Percentiles rank a stretch among this genome's conserved stretches.
Evolutionary conservation across 2,888 invertebrate species (phyloP).

Genomic region (Tiliacea aurago): DNA sequence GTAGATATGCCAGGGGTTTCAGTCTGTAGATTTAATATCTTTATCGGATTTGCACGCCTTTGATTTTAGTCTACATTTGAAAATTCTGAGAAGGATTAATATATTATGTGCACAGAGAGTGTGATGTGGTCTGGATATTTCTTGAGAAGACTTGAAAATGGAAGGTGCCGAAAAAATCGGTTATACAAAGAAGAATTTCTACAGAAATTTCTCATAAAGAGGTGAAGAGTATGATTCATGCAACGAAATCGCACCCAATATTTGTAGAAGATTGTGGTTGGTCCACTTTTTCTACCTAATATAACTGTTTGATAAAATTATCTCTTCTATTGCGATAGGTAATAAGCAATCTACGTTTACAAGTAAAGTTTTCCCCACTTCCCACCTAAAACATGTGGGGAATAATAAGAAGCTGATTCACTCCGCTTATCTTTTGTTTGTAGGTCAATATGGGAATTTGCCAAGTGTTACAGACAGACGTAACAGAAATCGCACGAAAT

Average conservation of each 20-base stretch:
- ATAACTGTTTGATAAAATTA: no score
- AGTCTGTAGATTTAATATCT: constrained; percentile 33
- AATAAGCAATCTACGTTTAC: neutral
- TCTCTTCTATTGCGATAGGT: neutral
- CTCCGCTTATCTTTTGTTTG: constrained; percentile 60
- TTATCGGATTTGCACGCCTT: constrained; percentile 29
- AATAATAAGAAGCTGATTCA: constrained; percentile 62
- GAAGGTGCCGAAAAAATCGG: neutral
- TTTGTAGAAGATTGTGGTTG: neutral
- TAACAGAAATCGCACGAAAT: constrained; percentile 37
- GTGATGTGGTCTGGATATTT: constrained; percentile 1
- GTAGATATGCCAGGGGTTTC: constrained; percentile 45
- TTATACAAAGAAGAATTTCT: neutral
- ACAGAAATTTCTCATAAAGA: neutral
- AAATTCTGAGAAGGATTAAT: constrained; percentile 12
- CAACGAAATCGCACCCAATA: neutral
- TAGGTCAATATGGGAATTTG: constrained; percentile 64
- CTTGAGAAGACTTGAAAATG: neutral
- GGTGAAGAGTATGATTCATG: neutral
- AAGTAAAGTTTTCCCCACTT: constrained; percentile 11
- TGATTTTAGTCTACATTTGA: constrained; percentile 21
- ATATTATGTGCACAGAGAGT: constrained; percentile 8
- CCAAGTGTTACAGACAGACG: constrained; percentile 53
- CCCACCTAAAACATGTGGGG: constrained; percentile 25
- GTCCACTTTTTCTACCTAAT: neutral